phyloP scores from a whole-genome alignment of 2,797 vertebrate species.

The Platalea minor region DNA sequence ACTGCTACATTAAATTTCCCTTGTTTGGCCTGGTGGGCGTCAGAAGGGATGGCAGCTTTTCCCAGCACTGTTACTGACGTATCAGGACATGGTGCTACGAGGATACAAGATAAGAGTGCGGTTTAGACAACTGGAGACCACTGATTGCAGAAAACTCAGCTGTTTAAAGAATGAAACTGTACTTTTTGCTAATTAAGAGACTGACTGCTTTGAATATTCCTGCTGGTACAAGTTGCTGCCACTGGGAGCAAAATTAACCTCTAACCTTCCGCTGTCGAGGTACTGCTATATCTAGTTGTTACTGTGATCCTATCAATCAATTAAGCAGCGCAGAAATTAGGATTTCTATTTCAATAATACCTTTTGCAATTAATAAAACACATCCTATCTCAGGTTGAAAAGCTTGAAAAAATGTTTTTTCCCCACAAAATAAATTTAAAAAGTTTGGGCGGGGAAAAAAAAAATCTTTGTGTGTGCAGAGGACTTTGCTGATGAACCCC shows the following conservation, averaged over 20 bases:
- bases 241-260: background rate
- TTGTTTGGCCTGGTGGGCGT: background rate
- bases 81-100: background rate
- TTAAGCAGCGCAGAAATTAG: background rate
- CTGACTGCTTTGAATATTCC: background rate
- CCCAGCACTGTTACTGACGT: background rate
- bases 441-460: background rate
- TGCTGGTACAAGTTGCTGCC: background rate
- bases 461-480: fast-evolving
- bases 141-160: background rate
- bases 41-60: background rate
- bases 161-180: background rate
- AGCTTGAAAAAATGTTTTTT: background rate
- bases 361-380: background rate
- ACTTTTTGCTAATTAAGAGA: background rate
- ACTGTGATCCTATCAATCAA: background rate
- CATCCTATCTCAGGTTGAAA: background rate
- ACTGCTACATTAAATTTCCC: background rate
- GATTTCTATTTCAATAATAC: background rate
- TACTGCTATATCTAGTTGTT: background rate
- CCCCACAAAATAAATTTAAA: background rate
- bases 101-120: background rate
- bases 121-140: background rate
- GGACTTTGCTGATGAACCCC: background rate
- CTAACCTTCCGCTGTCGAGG: background rate